Evolutionary conservation across 2,113 vertebrate genomes (phyloP), one percentile per base, ranked within the genome.

Genomic region (Dinomys branickii): DNA sequence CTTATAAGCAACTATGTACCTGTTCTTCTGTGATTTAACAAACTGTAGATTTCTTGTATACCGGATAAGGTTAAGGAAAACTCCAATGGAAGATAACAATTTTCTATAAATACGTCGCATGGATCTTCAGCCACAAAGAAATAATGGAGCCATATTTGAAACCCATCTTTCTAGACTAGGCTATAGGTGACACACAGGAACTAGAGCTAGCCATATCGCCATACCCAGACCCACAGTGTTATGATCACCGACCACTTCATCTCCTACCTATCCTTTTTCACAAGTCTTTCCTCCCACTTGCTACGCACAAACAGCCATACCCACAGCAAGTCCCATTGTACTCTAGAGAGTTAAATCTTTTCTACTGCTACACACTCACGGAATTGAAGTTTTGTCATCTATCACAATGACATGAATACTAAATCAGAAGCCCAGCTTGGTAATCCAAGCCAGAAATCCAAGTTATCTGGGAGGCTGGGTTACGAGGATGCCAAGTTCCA

Each of bases 81-180:
- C 6, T 1, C 30, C 28, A 90, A 75, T 69, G 12, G 11, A n/a
- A 91, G 26, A 22, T 24, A 71, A 26, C 13, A 1, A 20, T 75
- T 86, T 67, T n/a, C 16, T 94, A 50, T 73, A 52, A 61, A 61
- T 82, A 63, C 1, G 1, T 67, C 10, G 44, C 26, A 65, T 35
- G 47, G 19, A 71, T 84, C 77, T 38, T 81, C 41, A 89, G n/a
- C 47, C 58, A 83, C 35, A 73, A 69, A 95, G 83, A 83, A 56
- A 89, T 41, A 92, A 73, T 56, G 2, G 26, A 20, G 10, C 11
- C 7, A 44, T 80, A 80, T 81, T 58, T 84, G 16, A 80, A 73
- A 7, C 8, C 30, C 24, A 16, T 35, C 10, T 22, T 78, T 77
- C 13, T 83, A 7, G 3, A 82, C 19, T 65, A 80, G 1, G 11